Evolutionary conservation across 2,797 vertebrate species (phyloP), one percentile per base, ranked within the genome.

Genomic region (Melanotaenia nigrans): DNA sequence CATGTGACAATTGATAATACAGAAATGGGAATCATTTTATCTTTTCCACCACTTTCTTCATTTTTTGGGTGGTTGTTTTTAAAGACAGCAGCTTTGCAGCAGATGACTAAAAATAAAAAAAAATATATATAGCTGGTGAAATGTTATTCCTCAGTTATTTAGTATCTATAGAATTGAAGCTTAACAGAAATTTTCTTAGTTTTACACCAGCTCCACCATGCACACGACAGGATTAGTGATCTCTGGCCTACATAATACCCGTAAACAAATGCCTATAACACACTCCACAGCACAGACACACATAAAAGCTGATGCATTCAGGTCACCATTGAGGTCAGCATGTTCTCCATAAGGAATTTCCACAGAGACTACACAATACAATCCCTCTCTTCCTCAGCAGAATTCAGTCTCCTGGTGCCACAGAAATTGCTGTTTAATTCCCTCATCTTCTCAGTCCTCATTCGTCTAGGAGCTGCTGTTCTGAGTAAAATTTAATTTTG

Each of bases 271-370:
- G 58, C n/a, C 69, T 63, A 20, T 47, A 68, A 62, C 84, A 67
- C 74, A 69, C 69, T 73, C 64, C 62, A 22, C 18, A 67, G 71
- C 81, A 81, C 84, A 83, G 2, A 8, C 63, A 68, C 69, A 85
- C 82, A 79, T 78, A 81, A 87, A 90, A 77, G 78, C 68, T 57
- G 77, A 84, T 51, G 56, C 78, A 83, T 67, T 74, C 71, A 84
- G 87, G 85, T 87, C 84, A 70, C 25, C 53, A 24, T 62, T 22
- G 28, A 79, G 88, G 87, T 91, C 89, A 82, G 65, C 53, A 2
- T 72, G 75, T 79, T 87, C 80, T 47, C 65, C 57, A n/a, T 61
- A 63, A 83, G 87, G 85, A 92, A 88, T 92, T 86, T 87, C 75
- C 58, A 69, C 57, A 38, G 32, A 72, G 71, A 16, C 56, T 83